These are phyloP conservation scores for Aptenodytes forsteri DNA, from an alignment of 2,113 vertebrate genomes.

Conservation along the genomic window DNA sequence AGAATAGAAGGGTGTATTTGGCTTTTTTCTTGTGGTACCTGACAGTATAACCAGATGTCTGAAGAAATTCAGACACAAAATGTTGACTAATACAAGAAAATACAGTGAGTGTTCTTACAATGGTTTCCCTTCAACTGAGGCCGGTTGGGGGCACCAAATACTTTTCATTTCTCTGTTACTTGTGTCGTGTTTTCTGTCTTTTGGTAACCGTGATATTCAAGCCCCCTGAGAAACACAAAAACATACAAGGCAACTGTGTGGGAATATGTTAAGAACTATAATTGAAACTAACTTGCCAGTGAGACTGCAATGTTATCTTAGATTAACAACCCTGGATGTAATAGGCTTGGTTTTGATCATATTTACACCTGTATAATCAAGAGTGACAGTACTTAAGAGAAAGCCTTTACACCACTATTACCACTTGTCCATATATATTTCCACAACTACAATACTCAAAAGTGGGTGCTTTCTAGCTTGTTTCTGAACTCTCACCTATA, in stretches of 20 bases:
- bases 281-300: not conserved
- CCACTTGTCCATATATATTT: not conserved
- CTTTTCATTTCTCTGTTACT: not conserved
- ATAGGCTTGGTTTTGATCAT: not conserved
- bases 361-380: not conserved
- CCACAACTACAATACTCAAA: not conserved
- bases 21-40: not conserved
- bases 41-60: not conserved
- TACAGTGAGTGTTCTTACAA: not conserved
- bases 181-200: not conserved
- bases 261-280: not conserved
- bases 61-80: not conserved
- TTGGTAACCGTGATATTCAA: not conserved
- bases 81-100: not conserved
- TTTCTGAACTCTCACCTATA: not conserved
- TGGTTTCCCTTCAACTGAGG: not conserved
- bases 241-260: not conserved
- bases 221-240: not conserved
- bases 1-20: not conserved
- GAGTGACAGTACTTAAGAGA: not conserved
- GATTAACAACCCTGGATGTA: not conserved
- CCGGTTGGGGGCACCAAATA: conserved; percentile 7
- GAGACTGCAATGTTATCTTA: not conserved
- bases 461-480: not conserved
- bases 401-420: not conserved